Percentiles rank a stretch among this genome's conserved stretches.
phyloP scores from a whole-genome alignment of 2,113 vertebrate species.

The Australoheros scitulus region DNA sequence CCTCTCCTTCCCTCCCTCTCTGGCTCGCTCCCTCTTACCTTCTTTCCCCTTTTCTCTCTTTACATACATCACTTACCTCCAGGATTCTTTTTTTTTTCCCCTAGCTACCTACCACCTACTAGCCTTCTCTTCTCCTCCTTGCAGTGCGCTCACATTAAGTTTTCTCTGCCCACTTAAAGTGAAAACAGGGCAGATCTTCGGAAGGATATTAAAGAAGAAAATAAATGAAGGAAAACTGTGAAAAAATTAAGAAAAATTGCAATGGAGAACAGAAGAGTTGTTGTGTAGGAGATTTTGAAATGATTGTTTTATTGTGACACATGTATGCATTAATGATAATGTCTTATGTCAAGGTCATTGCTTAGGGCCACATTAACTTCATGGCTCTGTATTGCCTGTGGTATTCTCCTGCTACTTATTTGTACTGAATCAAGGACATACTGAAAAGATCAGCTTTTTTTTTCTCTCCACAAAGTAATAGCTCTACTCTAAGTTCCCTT shows the following conservation, averaged over 20 bases:
- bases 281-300: background rate
- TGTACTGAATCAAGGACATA: conserved; percentile 13
- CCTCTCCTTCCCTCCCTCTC: background rate
- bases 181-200: background rate
- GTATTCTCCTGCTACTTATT: background rate
- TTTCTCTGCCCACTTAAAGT: conserved; percentile 42
- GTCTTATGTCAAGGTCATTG: background rate
- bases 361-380: background rate
- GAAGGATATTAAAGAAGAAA: background rate
- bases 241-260: background rate
- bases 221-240: background rate
- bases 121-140: background rate
- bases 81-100: background rate
- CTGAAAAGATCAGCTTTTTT: background rate
- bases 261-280: background rate
- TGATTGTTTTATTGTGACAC: background rate
- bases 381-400: background rate
- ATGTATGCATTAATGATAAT: background rate
- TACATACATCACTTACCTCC: background rate
- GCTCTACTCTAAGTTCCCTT: background rate
- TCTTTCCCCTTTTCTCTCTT: background rate
- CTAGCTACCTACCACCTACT: background rate
- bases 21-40: background rate
- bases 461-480: conserved; percentile 22
- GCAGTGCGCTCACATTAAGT: background rate